phyloP scores from a whole-genome alignment of 2,797 vertebrate species.

The Heterohyrax brucei region DNA sequence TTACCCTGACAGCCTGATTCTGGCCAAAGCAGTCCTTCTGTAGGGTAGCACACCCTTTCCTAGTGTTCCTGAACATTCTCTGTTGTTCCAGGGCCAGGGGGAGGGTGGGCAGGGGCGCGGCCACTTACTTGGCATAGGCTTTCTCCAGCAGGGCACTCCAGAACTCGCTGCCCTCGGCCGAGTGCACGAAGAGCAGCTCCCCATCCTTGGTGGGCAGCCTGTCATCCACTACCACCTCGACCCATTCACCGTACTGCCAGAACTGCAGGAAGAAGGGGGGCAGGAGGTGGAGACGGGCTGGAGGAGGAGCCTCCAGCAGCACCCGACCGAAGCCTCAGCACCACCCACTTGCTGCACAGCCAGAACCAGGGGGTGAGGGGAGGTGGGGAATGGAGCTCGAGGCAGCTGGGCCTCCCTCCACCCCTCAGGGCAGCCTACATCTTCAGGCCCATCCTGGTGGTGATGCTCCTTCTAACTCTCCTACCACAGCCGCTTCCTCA shows the following conservation, averaged over 20 bases:
- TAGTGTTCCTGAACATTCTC: not conserved
- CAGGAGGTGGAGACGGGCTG: not conserved
- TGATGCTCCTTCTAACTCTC: not conserved
- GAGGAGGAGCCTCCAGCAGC: not conserved
- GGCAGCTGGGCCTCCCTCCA: no score
- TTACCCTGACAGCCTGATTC: not conserved
- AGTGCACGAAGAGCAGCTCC: conserved; percentile 97
- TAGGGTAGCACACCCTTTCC: not conserved
- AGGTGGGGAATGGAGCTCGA: no score
- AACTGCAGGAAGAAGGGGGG: conserved; percentile 91
- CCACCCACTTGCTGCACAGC: no score
- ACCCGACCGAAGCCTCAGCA: rapidly evolving
- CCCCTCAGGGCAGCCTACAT: rapidly evolving
- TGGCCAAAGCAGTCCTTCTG: not conserved
- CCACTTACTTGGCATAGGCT: conserved; percentile 97
- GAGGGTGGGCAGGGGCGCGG: rapidly evolving
- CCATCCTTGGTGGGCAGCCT: conserved; percentile 95
- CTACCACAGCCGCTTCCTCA: not conserved
- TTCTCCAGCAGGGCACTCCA: conserved; percentile 98
- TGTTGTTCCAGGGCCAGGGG: not conserved
- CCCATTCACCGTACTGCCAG: conserved; percentile 99
- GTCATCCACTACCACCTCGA: conserved; percentile 97
- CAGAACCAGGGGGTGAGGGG: no score
- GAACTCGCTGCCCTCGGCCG: conserved; percentile 95
- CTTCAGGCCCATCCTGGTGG: not conserved